These are phyloP conservation scores for Charina bottae DNA, from an alignment of 2,113 vertebrate genomes.

Conservation along the genomic window DNA sequence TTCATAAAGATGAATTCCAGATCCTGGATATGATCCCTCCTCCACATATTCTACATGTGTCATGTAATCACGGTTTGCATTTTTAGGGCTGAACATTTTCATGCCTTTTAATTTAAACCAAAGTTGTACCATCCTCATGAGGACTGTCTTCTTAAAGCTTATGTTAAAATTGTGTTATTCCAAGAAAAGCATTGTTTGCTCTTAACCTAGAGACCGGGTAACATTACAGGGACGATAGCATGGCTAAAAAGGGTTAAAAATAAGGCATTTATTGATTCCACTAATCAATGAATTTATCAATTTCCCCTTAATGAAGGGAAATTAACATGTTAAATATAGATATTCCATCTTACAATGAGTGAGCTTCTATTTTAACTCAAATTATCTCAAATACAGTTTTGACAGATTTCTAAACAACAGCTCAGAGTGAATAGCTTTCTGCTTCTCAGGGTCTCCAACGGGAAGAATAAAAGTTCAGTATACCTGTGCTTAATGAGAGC, in stretches of 20 bases:
- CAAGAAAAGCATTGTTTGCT: background rate
- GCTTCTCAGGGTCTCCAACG: background rate
- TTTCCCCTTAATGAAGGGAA: background rate
- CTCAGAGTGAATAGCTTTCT: background rate
- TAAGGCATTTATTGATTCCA: background rate
- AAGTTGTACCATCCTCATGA: background rate
- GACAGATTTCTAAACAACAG: background rate
- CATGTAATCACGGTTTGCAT: background rate
- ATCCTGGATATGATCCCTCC: background rate
- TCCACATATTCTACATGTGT: background rate
- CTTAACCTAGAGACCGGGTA: background rate
- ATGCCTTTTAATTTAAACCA: background rate
- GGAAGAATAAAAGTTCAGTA: background rate
- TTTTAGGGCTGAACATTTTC: background rate
- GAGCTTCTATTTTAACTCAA: background rate
- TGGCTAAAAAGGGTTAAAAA: background rate
- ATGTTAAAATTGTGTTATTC: background rate
- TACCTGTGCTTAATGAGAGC: background rate
- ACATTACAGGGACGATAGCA: background rate
- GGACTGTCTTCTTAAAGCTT: background rate
- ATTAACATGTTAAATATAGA: background rate
- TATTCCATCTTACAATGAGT: background rate
- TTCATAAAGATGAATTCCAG: background rate
- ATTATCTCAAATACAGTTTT: background rate
- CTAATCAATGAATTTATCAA: background rate